Base-by-base conservation (phyloP, 2,888 invertebrate species). In the Leptinotarsa juncta region DNA sequence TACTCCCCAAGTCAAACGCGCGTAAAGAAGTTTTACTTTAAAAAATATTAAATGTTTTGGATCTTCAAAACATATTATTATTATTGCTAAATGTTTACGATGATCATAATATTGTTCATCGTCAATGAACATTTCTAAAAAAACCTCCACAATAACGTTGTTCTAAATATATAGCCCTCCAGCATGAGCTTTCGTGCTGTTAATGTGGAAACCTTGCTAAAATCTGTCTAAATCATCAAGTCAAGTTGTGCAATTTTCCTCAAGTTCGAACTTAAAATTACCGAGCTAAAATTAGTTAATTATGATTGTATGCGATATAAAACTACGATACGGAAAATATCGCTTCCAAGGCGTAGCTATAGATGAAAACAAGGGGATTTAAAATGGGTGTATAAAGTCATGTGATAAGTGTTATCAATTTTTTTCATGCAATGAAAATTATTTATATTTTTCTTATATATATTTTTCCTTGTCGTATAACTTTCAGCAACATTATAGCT, bases 221-320 rank as follows among this genome's bases (percentile, higher is more conserved):
- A 23, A 57, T 57, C 15, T 23, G 23, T 57, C 23, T 23, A 57
- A 23, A 57, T 57, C 57, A 57, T 57, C 57, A 57, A 16, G 57
- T 23, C 57, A 57, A 57, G 57, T 23, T 57, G 57, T 57, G 57
- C 20, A 57, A 57, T 57, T 57, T 57, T 57, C 57, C 57, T 18
- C 12, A 20, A 23, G 57, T 23, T 18, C 18, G 18, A 57, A 57
- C 57, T 23, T 15, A 4, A 26, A 57, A 57, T 57, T 57, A 23
- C 57, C 23, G 14, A 57, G 7, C 57, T 57, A 23, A 57, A 57
- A 26, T 57, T 23, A 57, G 57, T 57, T 20, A 26, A 23, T 57
- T 57, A 26, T 23, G 23, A 57, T 57, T 23, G 23, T 20, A 57
- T 18, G 23, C 23, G 23, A 57, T 57, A 57, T 26, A 57, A 57